A percentile compares a stretch with the other conserved stretches of the same genome.
Conservation (phyloP, 2,113 vertebrate genomes). For the Halcyon senegalensis region DNA sequence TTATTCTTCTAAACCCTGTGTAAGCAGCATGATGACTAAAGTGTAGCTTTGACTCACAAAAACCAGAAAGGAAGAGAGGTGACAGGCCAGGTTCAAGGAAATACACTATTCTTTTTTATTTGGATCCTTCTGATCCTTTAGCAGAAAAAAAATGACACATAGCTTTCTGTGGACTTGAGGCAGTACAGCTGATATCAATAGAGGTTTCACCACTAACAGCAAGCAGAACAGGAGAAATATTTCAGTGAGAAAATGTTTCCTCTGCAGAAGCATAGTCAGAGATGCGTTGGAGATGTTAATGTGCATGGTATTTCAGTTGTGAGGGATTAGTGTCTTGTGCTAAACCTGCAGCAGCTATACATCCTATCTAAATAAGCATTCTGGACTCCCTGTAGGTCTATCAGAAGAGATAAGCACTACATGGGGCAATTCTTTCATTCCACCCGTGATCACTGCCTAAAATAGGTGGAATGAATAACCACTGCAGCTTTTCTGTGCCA, state of each 20-base stretch:
- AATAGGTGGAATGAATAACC: neutral
- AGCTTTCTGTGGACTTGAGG: neutral
- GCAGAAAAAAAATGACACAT: neutral
- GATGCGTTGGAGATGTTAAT: neutral
- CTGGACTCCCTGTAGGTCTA: neutral
- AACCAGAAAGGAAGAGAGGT: neutral
- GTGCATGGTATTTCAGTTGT: neutral
- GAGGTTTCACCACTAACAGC: neutral
- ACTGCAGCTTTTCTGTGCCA: neutral
- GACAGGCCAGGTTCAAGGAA: neutral
- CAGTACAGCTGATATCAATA: neutral
- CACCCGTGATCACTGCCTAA: neutral
- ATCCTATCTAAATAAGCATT: neutral
- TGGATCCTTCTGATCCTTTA: neutral
- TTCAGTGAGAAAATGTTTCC: neutral
- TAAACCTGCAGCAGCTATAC: neutral
- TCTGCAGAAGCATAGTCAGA: neutral
- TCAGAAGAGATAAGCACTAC: neutral
- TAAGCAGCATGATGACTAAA: neutral
- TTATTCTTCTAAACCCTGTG: neutral
- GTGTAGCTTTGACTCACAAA: neutral
- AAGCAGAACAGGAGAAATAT: neutral
- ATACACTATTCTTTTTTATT: neutral
- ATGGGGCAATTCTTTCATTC: neutral
- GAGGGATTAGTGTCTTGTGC: neutral